Conservation (phyloP, 2,888 invertebrate genomes). For the Ceratothoa steindachneri region DNA sequence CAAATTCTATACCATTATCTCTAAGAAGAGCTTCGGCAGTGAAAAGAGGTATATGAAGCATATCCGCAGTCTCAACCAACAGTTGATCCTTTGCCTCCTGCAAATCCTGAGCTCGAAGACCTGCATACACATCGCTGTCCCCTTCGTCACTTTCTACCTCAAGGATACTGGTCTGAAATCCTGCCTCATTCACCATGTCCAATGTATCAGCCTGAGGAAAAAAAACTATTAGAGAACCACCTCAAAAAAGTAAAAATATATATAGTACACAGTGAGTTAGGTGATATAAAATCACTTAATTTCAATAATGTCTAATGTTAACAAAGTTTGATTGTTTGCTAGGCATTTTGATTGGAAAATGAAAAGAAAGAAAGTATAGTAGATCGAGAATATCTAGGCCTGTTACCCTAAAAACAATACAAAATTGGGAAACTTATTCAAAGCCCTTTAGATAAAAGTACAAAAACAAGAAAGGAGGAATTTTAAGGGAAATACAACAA, state of each 20-base stretch:
- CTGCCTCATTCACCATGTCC: constrained; percentile 49
- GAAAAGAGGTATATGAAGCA: constrained; percentile 66
- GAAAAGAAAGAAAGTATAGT: too few species aligned
- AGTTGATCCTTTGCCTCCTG: constrained; percentile 68
- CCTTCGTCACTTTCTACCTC: constrained; percentile 55
- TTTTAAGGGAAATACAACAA: too few species aligned
- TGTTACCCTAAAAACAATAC: too few species aligned
- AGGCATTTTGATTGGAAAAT: too few species aligned
- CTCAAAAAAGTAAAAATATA: background rate
- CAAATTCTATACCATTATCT: constrained; percentile 66
- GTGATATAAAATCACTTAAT: background rate
- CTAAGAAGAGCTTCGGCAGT: constrained; percentile 66
- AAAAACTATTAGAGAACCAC: too few species aligned
- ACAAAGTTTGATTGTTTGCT: too few species aligned
- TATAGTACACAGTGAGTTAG: background rate
- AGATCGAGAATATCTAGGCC: too few species aligned
- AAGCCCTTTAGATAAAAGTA: too few species aligned
- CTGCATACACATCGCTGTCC: constrained; percentile 60
- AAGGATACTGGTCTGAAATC: constrained; percentile 20
- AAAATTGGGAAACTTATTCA: too few species aligned
- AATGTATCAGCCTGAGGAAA: constrained; percentile 11
- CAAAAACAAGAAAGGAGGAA: too few species aligned
- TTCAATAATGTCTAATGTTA: background rate
- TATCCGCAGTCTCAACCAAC: constrained; percentile 66
- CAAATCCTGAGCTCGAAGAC: constrained; percentile 64